Conservation (phyloP, 1,140 invertebrate genomes). For the Saccostrea echinata region DNA sequence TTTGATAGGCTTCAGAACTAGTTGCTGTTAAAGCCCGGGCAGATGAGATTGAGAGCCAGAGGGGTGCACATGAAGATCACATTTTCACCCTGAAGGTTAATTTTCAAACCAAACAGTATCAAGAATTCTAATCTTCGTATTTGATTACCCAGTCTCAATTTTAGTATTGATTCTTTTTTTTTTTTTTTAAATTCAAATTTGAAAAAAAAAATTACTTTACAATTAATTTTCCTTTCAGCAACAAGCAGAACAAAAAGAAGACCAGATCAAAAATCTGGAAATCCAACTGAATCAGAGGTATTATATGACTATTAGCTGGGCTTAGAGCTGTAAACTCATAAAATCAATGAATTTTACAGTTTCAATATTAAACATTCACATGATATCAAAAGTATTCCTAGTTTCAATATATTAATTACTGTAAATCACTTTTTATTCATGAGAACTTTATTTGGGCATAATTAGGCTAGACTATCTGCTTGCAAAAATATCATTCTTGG, state of each 20-base stretch:
- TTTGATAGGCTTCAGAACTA: constrained; percentile 71
- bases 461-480: too few species aligned
- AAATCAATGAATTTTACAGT: too few species aligned
- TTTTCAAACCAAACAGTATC: background rate
- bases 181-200: background rate
- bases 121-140: background rate
- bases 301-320: too few species aligned
- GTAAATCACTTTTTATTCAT: too few species aligned
- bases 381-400: too few species aligned
- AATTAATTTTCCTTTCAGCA: constrained; percentile 60
- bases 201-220: background rate
- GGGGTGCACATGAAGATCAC: constrained; percentile 74
- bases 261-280: constrained; percentile 73
- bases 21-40: constrained; percentile 75
- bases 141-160: too few species aligned
- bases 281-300: constrained; percentile 79
- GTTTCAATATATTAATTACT: too few species aligned
- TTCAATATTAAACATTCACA: too few species aligned
- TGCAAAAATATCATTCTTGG: too few species aligned
- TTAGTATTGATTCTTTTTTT: background rate
- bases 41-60: constrained; percentile 78
- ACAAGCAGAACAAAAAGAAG: constrained; percentile 70
- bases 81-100: constrained; percentile 73
- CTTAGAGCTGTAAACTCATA: too few species aligned
- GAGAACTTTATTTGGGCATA: too few species aligned